Evolutionary conservation across 2,888 invertebrate genomes (phyloP).

Genomic region (Calliphora vomitoria): DNA sequence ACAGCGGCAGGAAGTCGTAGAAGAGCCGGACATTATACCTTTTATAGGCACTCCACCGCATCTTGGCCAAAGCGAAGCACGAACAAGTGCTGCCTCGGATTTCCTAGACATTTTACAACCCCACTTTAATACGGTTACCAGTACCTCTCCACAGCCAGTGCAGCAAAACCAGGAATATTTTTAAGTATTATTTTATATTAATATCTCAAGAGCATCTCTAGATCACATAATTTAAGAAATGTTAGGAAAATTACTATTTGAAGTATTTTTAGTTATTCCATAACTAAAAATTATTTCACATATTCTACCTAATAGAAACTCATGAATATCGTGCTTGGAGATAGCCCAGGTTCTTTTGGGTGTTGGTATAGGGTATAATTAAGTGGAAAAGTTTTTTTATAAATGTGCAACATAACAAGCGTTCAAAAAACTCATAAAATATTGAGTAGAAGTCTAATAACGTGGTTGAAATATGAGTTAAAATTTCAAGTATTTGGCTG

Average conservation of each 20-base stretch:
- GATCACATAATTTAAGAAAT: background rate
- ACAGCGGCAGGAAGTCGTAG: background rate
- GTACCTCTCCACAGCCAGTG: background rate
- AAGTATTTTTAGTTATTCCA: too few species aligned
- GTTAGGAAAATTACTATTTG: background rate
- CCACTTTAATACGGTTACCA: background rate
- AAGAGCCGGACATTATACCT: constrained; percentile 53
- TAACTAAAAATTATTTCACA: too few species aligned
- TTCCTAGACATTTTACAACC: constrained; percentile 56
- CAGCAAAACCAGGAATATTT: background rate
- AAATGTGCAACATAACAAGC: too few species aligned
- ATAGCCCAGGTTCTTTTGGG: too few species aligned
- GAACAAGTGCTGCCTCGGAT: constrained; percentile 51
- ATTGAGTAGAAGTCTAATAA: too few species aligned
- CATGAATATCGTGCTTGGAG: too few species aligned
- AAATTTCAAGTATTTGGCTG: too few species aligned
- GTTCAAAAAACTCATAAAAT: too few species aligned
- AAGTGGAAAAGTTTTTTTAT: too few species aligned
- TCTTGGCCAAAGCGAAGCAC: constrained; percentile 6
- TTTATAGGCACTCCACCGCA: constrained; percentile 20
- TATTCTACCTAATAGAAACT: too few species aligned
- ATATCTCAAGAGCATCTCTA: constrained; percentile 1
- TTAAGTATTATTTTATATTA: constrained; percentile 50
- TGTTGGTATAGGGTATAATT: too few species aligned
- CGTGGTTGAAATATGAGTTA: too few species aligned